A percentile compares a stretch with the other conserved stretches of the same genome.
phyloP scores from a whole-genome alignment of 92 coral and sea anemone species.

The Micromussa lordhowensis region DNA sequence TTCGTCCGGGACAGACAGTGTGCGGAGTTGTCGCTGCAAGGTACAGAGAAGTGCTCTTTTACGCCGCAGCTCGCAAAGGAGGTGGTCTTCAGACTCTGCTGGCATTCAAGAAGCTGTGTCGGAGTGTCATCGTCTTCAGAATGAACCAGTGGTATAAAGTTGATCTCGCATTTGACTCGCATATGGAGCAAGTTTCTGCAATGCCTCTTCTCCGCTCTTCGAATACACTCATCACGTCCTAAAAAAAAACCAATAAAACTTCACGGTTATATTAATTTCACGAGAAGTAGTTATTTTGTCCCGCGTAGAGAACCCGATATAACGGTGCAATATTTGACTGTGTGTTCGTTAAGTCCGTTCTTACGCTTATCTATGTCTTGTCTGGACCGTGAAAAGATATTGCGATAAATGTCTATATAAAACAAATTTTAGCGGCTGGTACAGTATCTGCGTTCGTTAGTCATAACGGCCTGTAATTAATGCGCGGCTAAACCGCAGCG shows the following conservation, averaged over 20 bases:
- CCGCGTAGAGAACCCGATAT: not conserved
- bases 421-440: slow-evolving; percentile 17
- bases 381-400: not conserved
- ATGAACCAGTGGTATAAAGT: slow-evolving; percentile 86
- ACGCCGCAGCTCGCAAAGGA: slow-evolving; percentile 79
- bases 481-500: not conserved
- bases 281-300: not conserved
- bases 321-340: not conserved
- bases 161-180: slow-evolving; percentile 86
- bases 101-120: slow-evolving; percentile 78
- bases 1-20: slow-evolving; percentile 59
- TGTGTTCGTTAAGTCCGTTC: not conserved
- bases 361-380: not conserved
- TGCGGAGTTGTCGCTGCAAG: slow-evolving; percentile 75
- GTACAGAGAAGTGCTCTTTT: slow-evolving; percentile 34
- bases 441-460: not conserved
- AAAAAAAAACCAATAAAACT: not conserved
- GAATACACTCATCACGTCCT: slow-evolving; percentile 85
- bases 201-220: slow-evolving; percentile 82
- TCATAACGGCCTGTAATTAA: not conserved
- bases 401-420: slow-evolving; percentile 4
- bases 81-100: slow-evolving; percentile 44
- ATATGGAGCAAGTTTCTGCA: slow-evolving; percentile 78
- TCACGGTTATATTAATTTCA: no score
- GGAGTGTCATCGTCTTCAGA: slow-evolving; percentile 48